Base-by-base conservation (phyloP, 2,888 invertebrate species). In the Bedellia somnulentella region DNA sequence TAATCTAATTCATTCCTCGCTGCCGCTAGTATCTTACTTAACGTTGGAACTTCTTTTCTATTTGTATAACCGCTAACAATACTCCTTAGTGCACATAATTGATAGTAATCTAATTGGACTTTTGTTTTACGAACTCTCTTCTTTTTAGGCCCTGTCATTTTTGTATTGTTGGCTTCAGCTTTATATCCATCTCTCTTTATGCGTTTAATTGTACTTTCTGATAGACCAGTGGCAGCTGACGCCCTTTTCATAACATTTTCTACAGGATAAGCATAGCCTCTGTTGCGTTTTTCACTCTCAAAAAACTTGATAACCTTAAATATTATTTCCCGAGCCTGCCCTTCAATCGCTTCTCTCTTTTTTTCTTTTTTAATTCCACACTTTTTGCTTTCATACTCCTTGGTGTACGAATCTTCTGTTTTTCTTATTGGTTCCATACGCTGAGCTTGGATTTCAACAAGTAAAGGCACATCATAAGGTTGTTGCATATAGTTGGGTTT, bases 291-390 rank as follows among this genome's bases (percentile, higher is more conserved):
- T 52, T 73, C 73, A 33, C 70, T 71, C 38, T 73, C 73, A 39
- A 73, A 73, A 40, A 73, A 73, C 40, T 70, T 71, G 11, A 73
- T 71, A 11, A 73, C 73, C 46, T 67, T 64, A 38, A 56, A 73
- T 30, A 73, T 73, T 0, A 73, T 61, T 40, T 73, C 73, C 17
- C 71, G 53, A 6, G 73, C 73, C 43, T 73, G 73, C 0, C 70
- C 68, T 33, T 73, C 73, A 5, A 73, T 73, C 0, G 73, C 68
- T 39, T 73, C 73, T 8, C 29, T 23, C 16, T 30, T 30, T 8
- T 24, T 30, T 10, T 30, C 24, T 14, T 71, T 73, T 39, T 71
- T 73, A n/a, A n/a, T n/a, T n/a, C n/a, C n/a, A n/a, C n/a, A n/a
- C n/a, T n/a, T n/a, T n/a, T 37, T 71, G 71, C 37, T 66, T 70